Evolutionary conservation across 2,888 invertebrate genomes (phyloP).

Genomic region (Ectropis crepuscularia): DNA sequence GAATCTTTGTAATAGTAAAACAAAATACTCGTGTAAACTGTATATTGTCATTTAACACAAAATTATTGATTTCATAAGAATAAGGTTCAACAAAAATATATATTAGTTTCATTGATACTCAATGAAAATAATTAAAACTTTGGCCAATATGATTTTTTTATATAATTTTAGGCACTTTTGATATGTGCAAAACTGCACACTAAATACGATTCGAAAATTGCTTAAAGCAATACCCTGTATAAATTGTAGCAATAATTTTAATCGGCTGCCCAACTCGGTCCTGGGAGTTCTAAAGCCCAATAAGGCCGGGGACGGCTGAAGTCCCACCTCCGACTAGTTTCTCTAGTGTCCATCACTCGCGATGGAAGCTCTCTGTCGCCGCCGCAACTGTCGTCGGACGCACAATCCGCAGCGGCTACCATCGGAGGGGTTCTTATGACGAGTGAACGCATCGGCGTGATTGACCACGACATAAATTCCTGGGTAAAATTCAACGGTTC

Average conservation of each 20-base stretch:
- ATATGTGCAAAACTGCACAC: constrained; percentile 7
- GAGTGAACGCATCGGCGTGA: not conserved
- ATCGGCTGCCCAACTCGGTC: constrained; percentile 26
- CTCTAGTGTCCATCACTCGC: constrained; percentile 10
- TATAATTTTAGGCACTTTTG: constrained; percentile 20
- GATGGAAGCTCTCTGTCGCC: not conserved
- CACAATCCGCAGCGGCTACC: not conserved
- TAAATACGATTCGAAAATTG: constrained; percentile 17
- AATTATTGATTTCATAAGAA: not conserved
- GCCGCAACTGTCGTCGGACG: constrained; percentile 8
- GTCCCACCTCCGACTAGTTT: constrained; percentile 16
- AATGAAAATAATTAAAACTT: not conserved
- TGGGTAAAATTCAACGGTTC: no score
- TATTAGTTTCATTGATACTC: no score
- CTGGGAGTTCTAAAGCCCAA: constrained; percentile 14
- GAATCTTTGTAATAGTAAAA: no score
- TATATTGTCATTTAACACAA: not conserved
- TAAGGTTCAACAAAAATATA: not conserved
- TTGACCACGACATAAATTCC: not conserved
- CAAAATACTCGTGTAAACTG: not conserved
- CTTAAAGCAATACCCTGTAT: constrained; percentile 24
- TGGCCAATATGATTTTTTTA: constrained; percentile 13
- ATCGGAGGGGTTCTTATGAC: not conserved
- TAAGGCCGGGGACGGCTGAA: constrained; percentile 13
- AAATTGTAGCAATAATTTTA: constrained; percentile 8